Percentiles rank a stretch among this genome's conserved stretches.
Evolutionary conservation across 2,113 vertebrate genomes (phyloP).

Genomic region (Larimichthys crocea): DNA sequence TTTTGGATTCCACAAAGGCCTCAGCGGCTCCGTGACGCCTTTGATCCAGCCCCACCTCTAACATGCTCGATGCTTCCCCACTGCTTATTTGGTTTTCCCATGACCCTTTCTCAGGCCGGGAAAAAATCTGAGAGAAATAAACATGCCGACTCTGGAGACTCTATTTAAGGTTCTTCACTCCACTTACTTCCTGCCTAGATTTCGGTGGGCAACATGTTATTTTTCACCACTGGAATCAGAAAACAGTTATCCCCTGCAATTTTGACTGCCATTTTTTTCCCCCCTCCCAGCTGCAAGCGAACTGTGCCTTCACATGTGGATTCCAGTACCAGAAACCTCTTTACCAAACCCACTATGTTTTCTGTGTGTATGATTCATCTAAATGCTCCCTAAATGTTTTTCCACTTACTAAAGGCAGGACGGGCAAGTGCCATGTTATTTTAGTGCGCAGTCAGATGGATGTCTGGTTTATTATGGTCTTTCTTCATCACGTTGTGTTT

Average conservation of each 20-base stretch:
- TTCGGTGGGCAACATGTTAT: slow-evolving; percentile 47
- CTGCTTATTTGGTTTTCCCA: slow-evolving; percentile 81
- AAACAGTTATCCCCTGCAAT: slow-evolving; percentile 43
- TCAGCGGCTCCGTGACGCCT: slow-evolving; percentile 1
- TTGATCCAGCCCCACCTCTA: slow-evolving; percentile 61
- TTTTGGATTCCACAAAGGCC: slow-evolving; percentile 42
- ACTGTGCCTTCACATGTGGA: slow-evolving; percentile 24
- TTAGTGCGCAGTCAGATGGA: slow-evolving; percentile 46
- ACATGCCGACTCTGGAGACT: slow-evolving; percentile 50
- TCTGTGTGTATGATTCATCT: slow-evolving; percentile 56
- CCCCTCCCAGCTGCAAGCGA: slow-evolving; percentile 3
- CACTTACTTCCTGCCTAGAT: slow-evolving; percentile 60
- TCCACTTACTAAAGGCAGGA: slow-evolving; percentile 33
- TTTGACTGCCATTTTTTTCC: slow-evolving; percentile 14
- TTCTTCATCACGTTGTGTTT: neutral
- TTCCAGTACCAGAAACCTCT: slow-evolving; percentile 21
- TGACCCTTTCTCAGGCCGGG: slow-evolving; percentile 69
- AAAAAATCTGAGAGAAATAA: slow-evolving; percentile 61
- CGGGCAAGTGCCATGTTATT: slow-evolving; percentile 47
- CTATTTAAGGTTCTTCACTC: slow-evolving; percentile 59
- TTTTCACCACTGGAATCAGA: slow-evolving; percentile 44
- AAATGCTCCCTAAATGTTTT: slow-evolving; percentile 53
- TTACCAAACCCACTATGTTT: slow-evolving; percentile 33
- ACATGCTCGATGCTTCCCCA: slow-evolving; percentile 44
- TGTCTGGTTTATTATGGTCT: slow-evolving; percentile 21